These are phyloP conservation scores for Loripinus fragilis DNA, from an alignment of 2,888 invertebrate genomes.

Conservation along the genomic window DNA sequence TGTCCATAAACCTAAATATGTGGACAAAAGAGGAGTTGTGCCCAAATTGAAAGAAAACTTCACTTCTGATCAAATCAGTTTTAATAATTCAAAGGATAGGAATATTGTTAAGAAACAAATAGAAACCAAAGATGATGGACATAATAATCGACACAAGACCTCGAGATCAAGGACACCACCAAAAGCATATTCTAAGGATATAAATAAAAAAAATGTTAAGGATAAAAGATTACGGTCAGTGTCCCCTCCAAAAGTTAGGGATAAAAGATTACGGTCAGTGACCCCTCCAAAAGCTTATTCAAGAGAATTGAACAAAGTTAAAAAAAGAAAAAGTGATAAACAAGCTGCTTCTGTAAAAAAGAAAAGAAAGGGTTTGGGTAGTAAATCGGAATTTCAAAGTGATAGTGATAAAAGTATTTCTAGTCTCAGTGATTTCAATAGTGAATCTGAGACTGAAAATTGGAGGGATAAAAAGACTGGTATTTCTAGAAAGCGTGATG, in stretches of 20 bases:
- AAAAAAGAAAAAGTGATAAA: slow-evolving; percentile 3
- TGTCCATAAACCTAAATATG: too few relatives aligned
- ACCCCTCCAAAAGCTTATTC: slow-evolving; percentile 14
- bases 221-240: neutral
- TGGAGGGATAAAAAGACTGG: slow-evolving; percentile 64
- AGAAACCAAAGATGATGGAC: neutral
- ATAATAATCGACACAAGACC: neutral
- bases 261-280: neutral
- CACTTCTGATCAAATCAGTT: neutral
- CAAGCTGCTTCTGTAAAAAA: neutral
- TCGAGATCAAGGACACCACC: neutral
- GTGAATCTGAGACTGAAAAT: slow-evolving; percentile 65
- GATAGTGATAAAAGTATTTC: slow-evolving; percentile 54
- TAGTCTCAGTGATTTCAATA: slow-evolving; percentile 67
- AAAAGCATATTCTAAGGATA: slow-evolving; percentile 1
- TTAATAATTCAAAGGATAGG: neutral
- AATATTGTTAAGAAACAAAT: neutral
- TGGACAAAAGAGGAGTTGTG: too few relatives aligned
- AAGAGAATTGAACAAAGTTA: slow-evolving; percentile 16
- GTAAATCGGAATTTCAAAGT: slow-evolving; percentile 27
- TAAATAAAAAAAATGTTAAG: neutral
- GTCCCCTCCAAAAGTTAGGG: neutral
- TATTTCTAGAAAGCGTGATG: slow-evolving; percentile 57
- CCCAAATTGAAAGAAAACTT: too few relatives aligned
- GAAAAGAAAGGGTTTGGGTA: neutral